Evolutionary conservation across 1,140 invertebrate species (phyloP).

Genomic region (Lepeophtheirus salmonis): DNA sequence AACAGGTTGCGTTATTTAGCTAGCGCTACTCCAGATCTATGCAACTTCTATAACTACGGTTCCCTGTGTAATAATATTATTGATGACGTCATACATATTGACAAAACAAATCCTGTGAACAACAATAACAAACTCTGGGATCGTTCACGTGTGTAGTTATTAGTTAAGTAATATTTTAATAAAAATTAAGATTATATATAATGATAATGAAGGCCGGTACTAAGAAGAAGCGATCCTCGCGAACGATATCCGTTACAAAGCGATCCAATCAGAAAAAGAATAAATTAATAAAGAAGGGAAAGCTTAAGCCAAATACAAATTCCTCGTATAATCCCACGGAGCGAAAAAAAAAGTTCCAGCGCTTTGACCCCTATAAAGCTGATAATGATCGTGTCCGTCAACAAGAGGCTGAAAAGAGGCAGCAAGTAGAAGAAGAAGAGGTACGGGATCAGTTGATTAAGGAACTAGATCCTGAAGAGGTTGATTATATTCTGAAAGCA

Average conservation of each 20-base stretch:
- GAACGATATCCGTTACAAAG: slow-evolving; percentile 1
- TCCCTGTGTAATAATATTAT: too few species aligned
- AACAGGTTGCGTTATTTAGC: too few species aligned
- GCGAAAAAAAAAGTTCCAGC: background rate
- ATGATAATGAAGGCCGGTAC: background rate
- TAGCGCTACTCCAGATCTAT: too few species aligned
- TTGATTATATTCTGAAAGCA: background rate
- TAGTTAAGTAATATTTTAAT: too few species aligned
- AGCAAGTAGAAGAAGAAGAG: background rate
- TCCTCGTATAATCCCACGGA: background rate
- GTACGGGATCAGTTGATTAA: background rate
- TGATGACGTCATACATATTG: too few species aligned
- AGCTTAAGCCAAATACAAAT: slow-evolving; percentile 3
- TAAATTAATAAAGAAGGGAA: slow-evolving; percentile 4
- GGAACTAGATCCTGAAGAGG: background rate
- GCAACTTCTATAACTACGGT: too few species aligned
- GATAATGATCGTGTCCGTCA: background rate
- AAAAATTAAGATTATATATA: too few species aligned
- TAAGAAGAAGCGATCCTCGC: background rate
- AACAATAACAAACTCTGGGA: too few species aligned
- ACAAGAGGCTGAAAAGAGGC: background rate
- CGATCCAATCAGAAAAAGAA: background rate
- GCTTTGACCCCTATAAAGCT: background rate
- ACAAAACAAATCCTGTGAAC: too few species aligned
- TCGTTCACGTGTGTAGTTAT: too few species aligned